phyloP scores from a whole-genome alignment of 2,113 vertebrate genomes.

The Melanotaenia duboulayi region DNA sequence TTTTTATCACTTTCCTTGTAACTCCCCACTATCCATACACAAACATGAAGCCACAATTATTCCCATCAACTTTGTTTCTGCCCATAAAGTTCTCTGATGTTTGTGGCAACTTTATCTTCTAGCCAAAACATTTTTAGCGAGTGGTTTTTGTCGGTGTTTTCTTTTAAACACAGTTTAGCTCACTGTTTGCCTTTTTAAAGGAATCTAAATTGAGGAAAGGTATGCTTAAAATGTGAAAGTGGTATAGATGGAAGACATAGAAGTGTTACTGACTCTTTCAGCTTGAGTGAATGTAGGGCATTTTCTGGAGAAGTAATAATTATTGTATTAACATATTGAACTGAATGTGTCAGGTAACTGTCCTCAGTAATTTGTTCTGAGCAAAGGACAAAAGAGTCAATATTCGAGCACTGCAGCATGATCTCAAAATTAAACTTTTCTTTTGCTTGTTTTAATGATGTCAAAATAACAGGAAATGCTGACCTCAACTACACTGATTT shows the following conservation, averaged over 20 bases:
- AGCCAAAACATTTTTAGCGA: neutral
- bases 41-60: neutral
- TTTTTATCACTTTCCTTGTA: slow-evolving; percentile 11
- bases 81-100: slow-evolving; percentile 1
- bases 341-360: neutral
- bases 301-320: too few species aligned
- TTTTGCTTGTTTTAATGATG: too few species aligned
- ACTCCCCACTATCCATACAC: neutral
- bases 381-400: too few species aligned
- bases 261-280: too few species aligned
- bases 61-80: slow-evolving; percentile 1
- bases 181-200: neutral
- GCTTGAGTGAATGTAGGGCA: too few species aligned
- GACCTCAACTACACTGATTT: too few species aligned
- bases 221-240: neutral
- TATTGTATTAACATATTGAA: too few species aligned
- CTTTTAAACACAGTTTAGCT: neutral
- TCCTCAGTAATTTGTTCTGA: neutral
- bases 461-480: too few species aligned
- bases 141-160: neutral
- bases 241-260: neutral
- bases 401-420: too few species aligned
- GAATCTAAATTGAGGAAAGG: neutral
- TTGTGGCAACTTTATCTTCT: neutral
- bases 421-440: too few species aligned